These are phyloP conservation scores for Drosophila chauvacae DNA, from an alignment of 1,140 invertebrate genomes.

Conservation along the genomic window DNA sequence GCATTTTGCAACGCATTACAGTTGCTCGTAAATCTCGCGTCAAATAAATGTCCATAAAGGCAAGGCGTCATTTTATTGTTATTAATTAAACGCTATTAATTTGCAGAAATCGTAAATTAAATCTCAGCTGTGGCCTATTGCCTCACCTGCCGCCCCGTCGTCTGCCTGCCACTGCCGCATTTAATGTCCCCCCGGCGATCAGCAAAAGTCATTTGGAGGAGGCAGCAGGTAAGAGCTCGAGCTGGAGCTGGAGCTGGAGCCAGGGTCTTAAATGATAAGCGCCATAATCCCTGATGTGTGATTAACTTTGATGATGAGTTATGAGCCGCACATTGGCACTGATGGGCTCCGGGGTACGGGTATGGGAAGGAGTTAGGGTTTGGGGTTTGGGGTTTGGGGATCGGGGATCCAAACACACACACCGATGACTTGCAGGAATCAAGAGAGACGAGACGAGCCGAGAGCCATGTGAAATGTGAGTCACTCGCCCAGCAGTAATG, in stretches of 20 bases:
- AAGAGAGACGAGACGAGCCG: constrained; percentile 15
- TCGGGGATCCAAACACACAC: neutral
- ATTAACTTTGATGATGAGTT: constrained; percentile 84
- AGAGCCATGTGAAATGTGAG: constrained; percentile 76
- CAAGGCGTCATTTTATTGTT: constrained; percentile 82
- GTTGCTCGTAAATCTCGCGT: constrained; percentile 66
- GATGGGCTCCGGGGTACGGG: constrained; percentile 43
- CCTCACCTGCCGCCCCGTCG: constrained; percentile 35
- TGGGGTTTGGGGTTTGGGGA: neutral
- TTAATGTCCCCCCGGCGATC: constrained; percentile 63
- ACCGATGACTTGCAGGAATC: constrained; percentile 77
- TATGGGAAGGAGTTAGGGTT: neutral
- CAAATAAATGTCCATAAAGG: constrained; percentile 81
- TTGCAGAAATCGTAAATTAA: constrained; percentile 84
- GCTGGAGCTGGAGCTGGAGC: constrained; percentile 11
- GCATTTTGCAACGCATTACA: constrained; percentile 21
- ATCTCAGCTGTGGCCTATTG: constrained; percentile 58
- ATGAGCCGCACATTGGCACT: constrained; percentile 82
- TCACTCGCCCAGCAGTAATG: constrained; percentile 69
- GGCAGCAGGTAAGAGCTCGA: constrained; percentile 38
- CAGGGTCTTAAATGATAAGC: constrained; percentile 79
- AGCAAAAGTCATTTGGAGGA: constrained; percentile 67
- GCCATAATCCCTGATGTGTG: constrained; percentile 83
- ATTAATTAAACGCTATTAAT: constrained; percentile 83
- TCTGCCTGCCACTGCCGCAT: constrained; percentile 49